Conservation (phyloP, 2,797 vertebrate species). For the Chelmon rostratus region DNA sequence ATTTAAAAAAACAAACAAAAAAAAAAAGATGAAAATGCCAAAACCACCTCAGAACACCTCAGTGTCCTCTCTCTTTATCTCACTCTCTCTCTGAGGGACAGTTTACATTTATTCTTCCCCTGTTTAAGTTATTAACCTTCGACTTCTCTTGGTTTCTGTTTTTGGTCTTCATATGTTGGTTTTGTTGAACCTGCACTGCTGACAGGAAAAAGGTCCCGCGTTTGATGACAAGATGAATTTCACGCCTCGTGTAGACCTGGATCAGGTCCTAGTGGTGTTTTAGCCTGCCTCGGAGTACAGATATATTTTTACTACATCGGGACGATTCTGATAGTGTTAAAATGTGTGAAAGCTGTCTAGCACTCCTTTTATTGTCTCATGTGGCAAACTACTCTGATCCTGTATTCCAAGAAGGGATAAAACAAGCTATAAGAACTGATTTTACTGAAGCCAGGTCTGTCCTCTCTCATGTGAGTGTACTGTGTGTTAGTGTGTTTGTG, state of each 20-base stretch:
- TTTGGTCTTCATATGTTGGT: slow-evolving; percentile 52
- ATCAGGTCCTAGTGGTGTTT: slow-evolving; percentile 38
- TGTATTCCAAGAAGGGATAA: slow-evolving; percentile 45
- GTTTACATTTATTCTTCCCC: slow-evolving; percentile 76
- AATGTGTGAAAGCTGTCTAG: slow-evolving; percentile 42
- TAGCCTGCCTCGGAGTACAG: slow-evolving; percentile 23
- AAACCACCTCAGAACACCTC: slow-evolving; percentile 81
- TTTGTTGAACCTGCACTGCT: slow-evolving; percentile 78
- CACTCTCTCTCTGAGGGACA: slow-evolving; percentile 63
- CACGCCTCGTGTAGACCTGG: slow-evolving; percentile 49
- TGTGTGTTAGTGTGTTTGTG: not conserved
- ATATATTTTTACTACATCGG: slow-evolving; percentile 25
- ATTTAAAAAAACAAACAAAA: not conserved
- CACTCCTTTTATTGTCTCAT: slow-evolving; percentile 41
- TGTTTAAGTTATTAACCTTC: slow-evolving; percentile 72
- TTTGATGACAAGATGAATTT: slow-evolving; percentile 49
- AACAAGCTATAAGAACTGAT: slow-evolving; percentile 47
- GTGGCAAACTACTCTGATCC: slow-evolving; percentile 39
- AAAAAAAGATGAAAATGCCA: slow-evolving; percentile 63
- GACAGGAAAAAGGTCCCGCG: slow-evolving; percentile 64
- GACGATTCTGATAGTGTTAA: slow-evolving; percentile 27
- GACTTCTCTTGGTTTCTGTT: slow-evolving; percentile 61
- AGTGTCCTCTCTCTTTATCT: slow-evolving; percentile 73
- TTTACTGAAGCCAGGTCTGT: slow-evolving; percentile 51
- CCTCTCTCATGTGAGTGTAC: slow-evolving; percentile 44